Base-by-base conservation (phyloP, 2,113 vertebrate genomes). In the Genyomyrus donnyi region DNA sequence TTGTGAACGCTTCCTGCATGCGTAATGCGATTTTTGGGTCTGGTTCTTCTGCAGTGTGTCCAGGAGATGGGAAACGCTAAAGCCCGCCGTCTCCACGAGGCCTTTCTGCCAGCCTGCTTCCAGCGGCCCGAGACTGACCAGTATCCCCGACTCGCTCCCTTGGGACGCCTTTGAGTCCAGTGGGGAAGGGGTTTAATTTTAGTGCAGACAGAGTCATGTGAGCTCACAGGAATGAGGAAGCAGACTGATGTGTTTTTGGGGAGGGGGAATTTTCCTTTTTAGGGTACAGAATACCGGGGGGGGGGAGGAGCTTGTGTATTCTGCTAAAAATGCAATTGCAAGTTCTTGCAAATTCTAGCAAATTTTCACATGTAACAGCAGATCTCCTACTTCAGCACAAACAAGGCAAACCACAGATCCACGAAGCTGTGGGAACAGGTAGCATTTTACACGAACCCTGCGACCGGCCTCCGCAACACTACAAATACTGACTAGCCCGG, bases 31-130 rank as follows among this genome's bases (percentile, higher is more conserved):
- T 53, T 27, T 56, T 11, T 50, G 85, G 85, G 11, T 50, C 7
- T 91, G 52, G 48, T 52, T n/a, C n/a, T 87, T n/a, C 89, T 87
- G 15, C 91, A 99, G 98, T 97, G 97, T 90, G 97, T 99, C 93
- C 98, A 99, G 92, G 98, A 99, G 94, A 99, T 99, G 97, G 98
- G 98, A 46, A 99, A 99, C 0, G 96, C 97, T 85, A 99, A 99
- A 93, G 98, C 98, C 90, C 98, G 96, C 39, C 97, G 97, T 74
- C 96, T 99, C 1, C 99, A 99, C 0, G 98, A 99, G 95, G 98
- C 97, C 50, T 97, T 97, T 92, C 95, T 99, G 94, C 98, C 98
- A 0, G 97, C 99, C 93, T 98, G 97, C 93, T 99, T 99, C 94
- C 97, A 97, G 90, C 94, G 98, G 17, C 98, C 98, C 5, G 97